Base-by-base conservation (phyloP, 2,797 vertebrate species). In the Coracias cyanogaster region DNA sequence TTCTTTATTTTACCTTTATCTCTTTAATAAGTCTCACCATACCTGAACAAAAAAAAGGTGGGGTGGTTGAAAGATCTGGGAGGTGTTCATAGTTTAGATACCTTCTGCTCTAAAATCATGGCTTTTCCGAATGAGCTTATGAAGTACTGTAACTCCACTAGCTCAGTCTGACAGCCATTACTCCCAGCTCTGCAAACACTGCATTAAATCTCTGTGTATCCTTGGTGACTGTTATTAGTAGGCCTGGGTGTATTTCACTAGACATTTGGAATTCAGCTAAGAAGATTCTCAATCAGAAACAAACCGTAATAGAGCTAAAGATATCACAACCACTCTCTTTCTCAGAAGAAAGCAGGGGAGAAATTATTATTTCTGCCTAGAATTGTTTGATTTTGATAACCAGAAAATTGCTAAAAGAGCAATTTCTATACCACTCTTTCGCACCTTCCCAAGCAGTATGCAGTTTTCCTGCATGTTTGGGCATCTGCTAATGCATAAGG, bases 151-250 rank as follows among this genome's bases (percentile, higher is more conserved):
- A 61, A 57, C 41, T 91, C 54, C 69, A 82, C 82, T 35, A 85
- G 52, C 55, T 96, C 72, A 74, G 22, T 60, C 90, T 96, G 92
- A 96, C 91, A 97, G 87, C 70, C 92, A 86, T 87, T 95, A 92
- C 94, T 89, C 84, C 37, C 64, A 89, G 31, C n/a, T 95, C 91
- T 94, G 78, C 69, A 91, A 96, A 84, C 70, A 93, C 67, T 78
- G 85, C 66, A 71, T 95, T 96, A 95, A 90, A 95, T 94, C 92
- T 97, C 87, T 90, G 49, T 67, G 90, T 96, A 97, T 94, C 86
- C 76, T 97, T 95, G 90, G 96, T 97, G 93, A 96, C 94, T 96
- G 92, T 91, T 93, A 96, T 91, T 96, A 74, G 82, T 91, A 94
- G 82, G 70, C 71, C 80, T 94, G 71, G 39, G 45, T 94, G 39